A percentile compares a stretch with the other conserved stretches of the same genome.
These are phyloP conservation scores for Nesogale talazaci DNA, from an alignment of 2,113 vertebrate species.

Conservation along the genomic window DNA sequence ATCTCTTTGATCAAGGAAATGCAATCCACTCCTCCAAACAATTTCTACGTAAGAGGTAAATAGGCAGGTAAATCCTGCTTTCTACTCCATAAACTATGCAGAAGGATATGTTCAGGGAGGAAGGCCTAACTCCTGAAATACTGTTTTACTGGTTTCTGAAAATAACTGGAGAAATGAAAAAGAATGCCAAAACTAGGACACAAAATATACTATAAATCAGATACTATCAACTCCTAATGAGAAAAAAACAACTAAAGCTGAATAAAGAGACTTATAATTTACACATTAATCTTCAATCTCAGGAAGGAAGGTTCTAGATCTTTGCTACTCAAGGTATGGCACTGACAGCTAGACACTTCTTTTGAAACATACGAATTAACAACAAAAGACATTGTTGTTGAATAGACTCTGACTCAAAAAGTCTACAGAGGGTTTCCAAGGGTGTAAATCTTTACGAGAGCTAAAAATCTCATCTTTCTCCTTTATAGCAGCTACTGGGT, in stretches of 20 bases:
- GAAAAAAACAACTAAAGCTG: background rate
- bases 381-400: background rate
- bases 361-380: background rate
- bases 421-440: too few relatives aligned
- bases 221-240: background rate
- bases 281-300: slow-evolving; percentile 31
- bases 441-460: too few relatives aligned
- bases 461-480: too few relatives aligned
- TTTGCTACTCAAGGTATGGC: background rate
- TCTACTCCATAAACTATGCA: slow-evolving; percentile 4
- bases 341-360: background rate
- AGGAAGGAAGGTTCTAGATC: background rate
- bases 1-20: background rate
- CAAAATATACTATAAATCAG: background rate
- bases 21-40: background rate
- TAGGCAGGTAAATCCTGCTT: background rate
- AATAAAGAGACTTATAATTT: background rate
- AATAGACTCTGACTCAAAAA: too few relatives aligned
- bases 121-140: slow-evolving; percentile 45
- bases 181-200: background rate
- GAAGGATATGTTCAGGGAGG: background rate
- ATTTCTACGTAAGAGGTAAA: background rate
- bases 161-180: background rate
- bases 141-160: background rate
- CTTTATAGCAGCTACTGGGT: too few relatives aligned